Percentiles rank a stretch among this genome's conserved stretches.
phyloP scores from a whole-genome alignment of 2,113 vertebrate genomes.

The Daubentonia madagascariensis region DNA sequence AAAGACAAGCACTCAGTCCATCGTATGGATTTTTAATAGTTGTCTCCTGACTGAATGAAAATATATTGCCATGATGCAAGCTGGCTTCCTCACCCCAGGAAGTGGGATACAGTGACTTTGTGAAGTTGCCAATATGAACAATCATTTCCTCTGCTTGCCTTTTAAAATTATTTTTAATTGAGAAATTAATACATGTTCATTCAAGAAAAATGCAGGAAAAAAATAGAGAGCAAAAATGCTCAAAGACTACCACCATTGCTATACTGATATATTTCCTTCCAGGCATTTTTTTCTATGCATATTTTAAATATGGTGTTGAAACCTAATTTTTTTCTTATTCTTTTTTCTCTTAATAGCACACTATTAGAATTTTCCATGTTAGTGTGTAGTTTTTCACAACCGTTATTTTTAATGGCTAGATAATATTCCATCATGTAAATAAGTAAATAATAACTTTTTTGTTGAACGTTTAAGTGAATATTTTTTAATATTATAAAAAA shows the following conservation, averaged over 20 bases:
- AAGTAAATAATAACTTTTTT: background rate
- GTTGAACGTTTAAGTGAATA: slow-evolving; percentile 26
- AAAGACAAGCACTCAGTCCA: background rate
- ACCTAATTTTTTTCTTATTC: background rate
- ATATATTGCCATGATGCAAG: background rate
- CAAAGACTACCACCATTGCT: background rate
- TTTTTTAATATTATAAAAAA: slow-evolving; percentile 34
- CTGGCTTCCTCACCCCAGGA: background rate
- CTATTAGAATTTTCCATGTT: slow-evolving; percentile 2
- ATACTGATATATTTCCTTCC: background rate
- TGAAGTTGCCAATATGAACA: background rate
- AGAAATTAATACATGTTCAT: slow-evolving; percentile 5
- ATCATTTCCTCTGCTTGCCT: background rate
- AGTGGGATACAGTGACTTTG: background rate
- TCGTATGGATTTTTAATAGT: background rate
- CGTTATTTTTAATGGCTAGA: slow-evolving; percentile 15
- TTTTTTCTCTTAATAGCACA: background rate
- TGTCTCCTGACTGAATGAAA: background rate
- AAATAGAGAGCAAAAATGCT: background rate
- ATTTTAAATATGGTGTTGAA: background rate
- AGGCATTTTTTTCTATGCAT: background rate
- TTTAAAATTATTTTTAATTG: slow-evolving; percentile 8
- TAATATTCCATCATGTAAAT: slow-evolving; percentile 26
- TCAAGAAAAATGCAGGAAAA: slow-evolving; percentile 4
- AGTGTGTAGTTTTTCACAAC: background rate